Conservation (phyloP, 2,888 invertebrate species). For the Drosophila limbata region DNA sequence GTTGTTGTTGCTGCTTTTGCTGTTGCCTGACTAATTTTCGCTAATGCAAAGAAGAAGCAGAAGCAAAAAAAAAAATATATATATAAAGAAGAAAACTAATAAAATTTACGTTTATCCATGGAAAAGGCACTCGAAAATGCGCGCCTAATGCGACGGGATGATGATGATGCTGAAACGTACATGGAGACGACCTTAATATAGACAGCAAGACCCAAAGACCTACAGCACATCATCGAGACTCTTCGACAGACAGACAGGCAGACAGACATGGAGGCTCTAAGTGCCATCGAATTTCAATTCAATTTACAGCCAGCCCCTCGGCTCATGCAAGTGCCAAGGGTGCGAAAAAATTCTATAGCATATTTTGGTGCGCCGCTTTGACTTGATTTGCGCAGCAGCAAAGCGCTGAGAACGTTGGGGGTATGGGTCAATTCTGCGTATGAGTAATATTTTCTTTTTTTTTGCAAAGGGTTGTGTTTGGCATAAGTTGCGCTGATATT, state of each 20-base stretch:
- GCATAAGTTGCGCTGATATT: constrained; percentile 63
- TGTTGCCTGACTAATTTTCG: constrained; percentile 74
- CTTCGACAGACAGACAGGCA: constrained; percentile 12
- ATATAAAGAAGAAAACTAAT: constrained; percentile 66
- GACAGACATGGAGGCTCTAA: constrained; percentile 60
- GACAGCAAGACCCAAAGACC: constrained; percentile 61
- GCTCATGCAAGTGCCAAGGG: constrained; percentile 59
- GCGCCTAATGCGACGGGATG: constrained; percentile 74
- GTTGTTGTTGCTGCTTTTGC: constrained; percentile 27
- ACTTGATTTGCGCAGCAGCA: constrained; percentile 55
- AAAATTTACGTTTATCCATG: constrained; percentile 81
- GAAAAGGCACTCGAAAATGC: constrained; percentile 78
- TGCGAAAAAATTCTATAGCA: constrained; percentile 72
- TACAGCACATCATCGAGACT: constrained; percentile 24
- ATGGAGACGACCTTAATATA: constrained; percentile 71
- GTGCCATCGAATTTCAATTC: constrained; percentile 81
- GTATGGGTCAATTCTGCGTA: constrained; percentile 57
- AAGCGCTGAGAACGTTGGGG: neutral
- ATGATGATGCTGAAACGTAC: constrained; percentile 43
- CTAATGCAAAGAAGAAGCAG: constrained; percentile 72
- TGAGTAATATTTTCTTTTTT: constrained; percentile 68
- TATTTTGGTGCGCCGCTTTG: constrained; percentile 62
- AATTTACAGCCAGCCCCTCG: constrained; percentile 67
- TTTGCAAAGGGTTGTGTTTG: constrained; percentile 58
- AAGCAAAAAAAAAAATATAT: neutral